Base-by-base conservation (phyloP, 2,797 vertebrate genomes). In the Brachymystax lenok region DNA sequence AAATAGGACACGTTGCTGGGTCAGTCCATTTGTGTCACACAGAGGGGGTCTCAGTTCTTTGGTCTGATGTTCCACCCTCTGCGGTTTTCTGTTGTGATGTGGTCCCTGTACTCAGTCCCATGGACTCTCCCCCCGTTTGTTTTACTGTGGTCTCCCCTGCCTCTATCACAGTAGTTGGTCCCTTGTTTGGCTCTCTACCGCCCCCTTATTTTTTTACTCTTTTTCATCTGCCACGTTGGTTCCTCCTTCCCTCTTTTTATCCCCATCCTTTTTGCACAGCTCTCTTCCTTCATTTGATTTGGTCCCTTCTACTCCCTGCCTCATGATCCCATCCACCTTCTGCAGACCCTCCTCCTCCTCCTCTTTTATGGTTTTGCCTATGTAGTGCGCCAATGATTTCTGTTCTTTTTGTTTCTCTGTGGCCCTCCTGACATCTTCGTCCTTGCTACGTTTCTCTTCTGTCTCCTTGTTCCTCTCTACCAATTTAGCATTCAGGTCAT, bases 101-200 rank as follows among this genome's bases (percentile, higher is more conserved):
- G 90, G 92, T 90, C 90, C 90, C 85, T 89, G 87, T 89, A 86
- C 88, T 88, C 90, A 91, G 87, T 91, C 83, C 83, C 88, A 90
- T 87, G 88, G 90, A 91, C 61, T n/a, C 59, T 35, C n/a, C 52
- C 73, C 52, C 46, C 74, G 74, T 79, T 77, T 74, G 35, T 21
- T 86, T 81, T 86, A 92, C 91, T 92, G 89, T 91, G 86, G 84
- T 75, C 80, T 88, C 85, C 85, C 83, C 79, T 85, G 81, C 74
- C 78, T 75, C 81, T 19, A 64, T 93, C 92, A 93, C 92, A 93
- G 92, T 92, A 90, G 89, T 91, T 91, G 91, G 92, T 93, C 92
- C 91, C 86, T 0, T 33, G 16, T 24, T 12, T 66, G 21, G 50
- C 54, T 71, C 88, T 89, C 63, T 71, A 77, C 74, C 74, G 28